Evolutionary conservation across 2,113 vertebrate genomes (phyloP).

Genomic region (Miniopterus natalensis): DNA sequence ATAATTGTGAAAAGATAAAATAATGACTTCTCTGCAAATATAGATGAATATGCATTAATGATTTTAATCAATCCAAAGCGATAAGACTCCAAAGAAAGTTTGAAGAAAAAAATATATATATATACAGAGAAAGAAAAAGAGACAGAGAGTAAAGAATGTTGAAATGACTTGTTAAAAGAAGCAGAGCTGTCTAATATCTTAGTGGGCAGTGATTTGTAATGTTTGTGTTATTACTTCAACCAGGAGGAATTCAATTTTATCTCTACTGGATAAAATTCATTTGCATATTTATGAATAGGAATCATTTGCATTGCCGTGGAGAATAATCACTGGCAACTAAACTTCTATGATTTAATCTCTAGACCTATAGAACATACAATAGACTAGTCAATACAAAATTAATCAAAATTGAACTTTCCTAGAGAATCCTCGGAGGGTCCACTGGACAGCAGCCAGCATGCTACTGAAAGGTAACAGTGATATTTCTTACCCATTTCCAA

Average conservation of each 20-base stretch:
- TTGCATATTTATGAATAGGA: conserved; percentile 48
- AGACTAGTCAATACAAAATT: neutral
- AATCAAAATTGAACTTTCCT: neutral
- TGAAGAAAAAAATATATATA: neutral
- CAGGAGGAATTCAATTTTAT: conserved; percentile 56
- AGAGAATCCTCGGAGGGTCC: neutral
- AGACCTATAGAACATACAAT: neutral
- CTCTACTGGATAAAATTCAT: conserved; percentile 28
- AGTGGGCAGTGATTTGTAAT: conserved; percentile 29
- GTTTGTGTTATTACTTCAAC: conserved; percentile 49
- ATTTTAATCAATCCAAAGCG: conserved; percentile 50
- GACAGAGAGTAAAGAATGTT: neutral
- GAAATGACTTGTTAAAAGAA: conserved; percentile 50
- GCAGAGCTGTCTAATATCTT: conserved; percentile 24
- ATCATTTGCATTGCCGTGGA: conserved; percentile 10
- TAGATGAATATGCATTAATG: neutral
- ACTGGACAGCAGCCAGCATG: neutral
- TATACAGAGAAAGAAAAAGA: neutral
- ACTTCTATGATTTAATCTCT: neutral
- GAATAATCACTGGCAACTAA: conserved; percentile 14
- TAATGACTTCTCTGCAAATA: neutral
- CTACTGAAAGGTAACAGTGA: neutral
- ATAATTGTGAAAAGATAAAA: conserved; percentile 3
- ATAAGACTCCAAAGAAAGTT: neutral
- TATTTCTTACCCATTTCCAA: neutral